Evolutionary conservation across 2,797 vertebrate species (phyloP).

Genomic region (Paguma larvata): DNA sequence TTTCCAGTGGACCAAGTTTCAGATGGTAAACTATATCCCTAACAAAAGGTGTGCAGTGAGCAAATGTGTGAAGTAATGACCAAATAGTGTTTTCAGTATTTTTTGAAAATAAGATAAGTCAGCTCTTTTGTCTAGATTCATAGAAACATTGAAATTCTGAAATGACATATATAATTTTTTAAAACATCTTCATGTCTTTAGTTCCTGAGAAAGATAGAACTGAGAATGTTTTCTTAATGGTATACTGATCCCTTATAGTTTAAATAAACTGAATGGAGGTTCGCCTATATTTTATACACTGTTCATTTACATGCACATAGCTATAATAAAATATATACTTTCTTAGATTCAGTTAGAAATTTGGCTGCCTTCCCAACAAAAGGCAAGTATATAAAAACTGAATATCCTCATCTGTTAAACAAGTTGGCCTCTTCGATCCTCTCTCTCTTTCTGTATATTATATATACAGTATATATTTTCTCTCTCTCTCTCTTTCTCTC

Average conservation of each 20-base stretch:
- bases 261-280: slow-evolving; percentile 65
- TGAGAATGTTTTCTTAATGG: slow-evolving; percentile 66
- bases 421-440: slow-evolving; percentile 42
- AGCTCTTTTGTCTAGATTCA: not conserved
- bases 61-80: not conserved
- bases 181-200: slow-evolving; percentile 55
- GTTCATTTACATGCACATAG: slow-evolving; percentile 77
- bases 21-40: not conserved
- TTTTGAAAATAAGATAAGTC: not conserved
- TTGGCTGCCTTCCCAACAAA: slow-evolving; percentile 80
- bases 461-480: too few relatives aligned
- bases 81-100: not conserved
- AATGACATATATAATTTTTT: slow-evolving; percentile 53
- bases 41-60: not conserved
- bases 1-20: not conserved
- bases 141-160: slow-evolving; percentile 55
- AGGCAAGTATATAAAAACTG: slow-evolving; percentile 74
- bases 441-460: too few relatives aligned
- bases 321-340: slow-evolving; percentile 75
- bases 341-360: slow-evolving; percentile 69
- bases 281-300: slow-evolving; percentile 62
- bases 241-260: slow-evolving; percentile 53
- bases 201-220: not conserved
- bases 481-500: not conserved
- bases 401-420: slow-evolving; percentile 74